These are phyloP conservation scores for Castor canadensis DNA, from an alignment of 2,113 vertebrate species.

Conservation along the genomic window DNA sequence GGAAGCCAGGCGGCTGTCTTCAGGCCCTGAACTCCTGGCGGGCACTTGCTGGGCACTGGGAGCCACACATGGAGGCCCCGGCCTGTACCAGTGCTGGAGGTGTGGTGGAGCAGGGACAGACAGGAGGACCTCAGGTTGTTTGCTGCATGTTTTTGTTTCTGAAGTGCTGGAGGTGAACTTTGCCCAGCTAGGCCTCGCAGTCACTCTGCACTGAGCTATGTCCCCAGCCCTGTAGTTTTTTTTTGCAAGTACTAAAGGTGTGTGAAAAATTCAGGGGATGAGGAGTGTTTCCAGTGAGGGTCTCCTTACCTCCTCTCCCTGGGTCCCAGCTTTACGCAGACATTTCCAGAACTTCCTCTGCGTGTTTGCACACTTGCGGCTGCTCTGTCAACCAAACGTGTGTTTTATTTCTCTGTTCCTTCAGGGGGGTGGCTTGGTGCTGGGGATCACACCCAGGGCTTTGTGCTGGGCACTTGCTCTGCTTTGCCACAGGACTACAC, in stretches of 20 bases:
- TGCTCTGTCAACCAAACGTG: not conserved
- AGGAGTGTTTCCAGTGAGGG: not conserved
- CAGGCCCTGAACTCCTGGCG: not conserved
- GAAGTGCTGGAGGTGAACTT: not conserved
- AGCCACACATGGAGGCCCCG: no score
- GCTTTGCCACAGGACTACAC: not conserved
- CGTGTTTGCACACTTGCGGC: not conserved
- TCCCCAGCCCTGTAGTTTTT: not conserved
- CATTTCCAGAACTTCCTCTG: not conserved
- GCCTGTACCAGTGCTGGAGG: not conserved
- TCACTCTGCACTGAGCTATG: accelerated
- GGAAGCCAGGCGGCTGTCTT: not conserved
- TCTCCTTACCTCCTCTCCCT: not conserved
- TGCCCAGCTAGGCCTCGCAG: no score
- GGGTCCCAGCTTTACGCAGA: not conserved
- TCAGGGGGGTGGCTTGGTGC: not conserved
- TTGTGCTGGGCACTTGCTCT: not conserved
- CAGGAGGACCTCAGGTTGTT: not conserved
- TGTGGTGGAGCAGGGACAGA: not conserved
- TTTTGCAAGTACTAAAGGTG: slow-evolving; percentile 17
- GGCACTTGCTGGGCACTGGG: not conserved
- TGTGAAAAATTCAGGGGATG: not conserved
- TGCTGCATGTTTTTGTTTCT: not conserved
- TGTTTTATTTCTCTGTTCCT: not conserved
- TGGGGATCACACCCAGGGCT: not conserved